Conservation (phyloP, 2,797 vertebrate genomes). For the Enteromius treurensis region DNA sequence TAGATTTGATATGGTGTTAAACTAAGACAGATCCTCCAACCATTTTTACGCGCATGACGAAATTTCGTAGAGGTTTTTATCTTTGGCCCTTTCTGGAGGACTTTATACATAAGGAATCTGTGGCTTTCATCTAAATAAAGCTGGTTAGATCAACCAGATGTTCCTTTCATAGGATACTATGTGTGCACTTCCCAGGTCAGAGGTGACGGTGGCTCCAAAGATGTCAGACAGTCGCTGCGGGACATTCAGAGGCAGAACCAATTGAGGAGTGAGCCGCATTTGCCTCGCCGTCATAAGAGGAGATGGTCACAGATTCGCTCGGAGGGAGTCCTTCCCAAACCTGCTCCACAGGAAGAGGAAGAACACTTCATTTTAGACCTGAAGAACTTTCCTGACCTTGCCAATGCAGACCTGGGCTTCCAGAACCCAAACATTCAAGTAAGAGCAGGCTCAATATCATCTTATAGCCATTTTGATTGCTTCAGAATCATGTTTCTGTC, state of each 20-base stretch:
- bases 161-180: not conserved
- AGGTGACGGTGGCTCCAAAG: constrained; percentile 45
- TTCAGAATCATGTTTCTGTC: constrained; percentile 13
- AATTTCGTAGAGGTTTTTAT: constrained; percentile 48
- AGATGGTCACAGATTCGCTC: constrained; percentile 66
- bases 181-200: constrained; percentile 67
- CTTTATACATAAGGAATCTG: constrained; percentile 43
- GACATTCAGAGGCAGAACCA: constrained; percentile 65
- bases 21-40: constrained; percentile 51
- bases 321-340: constrained; percentile 60
- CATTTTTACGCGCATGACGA: constrained; percentile 51
- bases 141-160: constrained; percentile 36
- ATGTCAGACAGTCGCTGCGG: constrained; percentile 58
- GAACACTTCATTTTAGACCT: constrained; percentile 81
- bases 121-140: constrained; percentile 36
- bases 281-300: constrained; percentile 58
- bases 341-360: constrained; percentile 64
- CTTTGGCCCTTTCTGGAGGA: constrained; percentile 33
- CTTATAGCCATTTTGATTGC: not conserved
- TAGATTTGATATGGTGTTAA: constrained; percentile 58
- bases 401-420: constrained; percentile 79
- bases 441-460: constrained; percentile 9
- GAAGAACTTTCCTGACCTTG: constrained; percentile 83
- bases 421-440: constrained; percentile 91
- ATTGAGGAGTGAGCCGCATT: constrained; percentile 68